Percentiles rank a stretch among this genome's conserved stretches.
phyloP scores from a whole-genome alignment of 1,140 invertebrate genomes.

The Camponotus floridanus region DNA sequence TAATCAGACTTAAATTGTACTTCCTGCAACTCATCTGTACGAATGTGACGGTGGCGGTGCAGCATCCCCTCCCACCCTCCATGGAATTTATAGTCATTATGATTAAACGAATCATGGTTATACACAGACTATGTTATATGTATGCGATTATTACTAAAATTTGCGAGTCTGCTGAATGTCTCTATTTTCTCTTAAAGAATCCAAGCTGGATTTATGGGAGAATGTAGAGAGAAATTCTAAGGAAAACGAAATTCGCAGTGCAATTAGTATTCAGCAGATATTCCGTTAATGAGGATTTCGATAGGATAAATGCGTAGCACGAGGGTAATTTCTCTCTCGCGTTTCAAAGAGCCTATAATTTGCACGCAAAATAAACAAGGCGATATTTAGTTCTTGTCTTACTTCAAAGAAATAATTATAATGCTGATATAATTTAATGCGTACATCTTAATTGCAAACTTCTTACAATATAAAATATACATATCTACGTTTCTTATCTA shows the following conservation, averaged over 20 bases:
- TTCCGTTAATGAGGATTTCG: slow-evolving; percentile 24
- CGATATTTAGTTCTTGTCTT: background rate
- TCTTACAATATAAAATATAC: background rate
- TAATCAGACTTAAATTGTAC: slow-evolving; percentile 63
- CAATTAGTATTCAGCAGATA: background rate
- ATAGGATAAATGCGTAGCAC: background rate
- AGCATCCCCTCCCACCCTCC: background rate
- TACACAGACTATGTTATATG: slow-evolving; percentile 11
- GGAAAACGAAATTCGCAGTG: slow-evolving; percentile 12
- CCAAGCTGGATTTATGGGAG: slow-evolving; percentile 12
- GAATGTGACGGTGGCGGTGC: slow-evolving; percentile 14
- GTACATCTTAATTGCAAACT: background rate
- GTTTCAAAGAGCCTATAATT: slow-evolving; percentile 31
- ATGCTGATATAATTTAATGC: background rate
- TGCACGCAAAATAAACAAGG: slow-evolving; percentile 24
- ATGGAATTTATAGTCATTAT: slow-evolving; percentile 49
- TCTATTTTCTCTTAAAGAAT: slow-evolving; percentile 29
- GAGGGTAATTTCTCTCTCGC: background rate
- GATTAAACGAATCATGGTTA: slow-evolving; percentile 54
- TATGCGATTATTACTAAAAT: slow-evolving; percentile 52
- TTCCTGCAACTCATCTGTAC: slow-evolving; percentile 40
- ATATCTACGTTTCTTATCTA: background rate
- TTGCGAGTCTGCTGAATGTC: slow-evolving; percentile 1
- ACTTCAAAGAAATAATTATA: slow-evolving; percentile 11
- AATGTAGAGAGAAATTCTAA: background rate